Evolutionary conservation across 2,113 vertebrate genomes (phyloP).

Genomic region (Limnothrissa miodon): DNA sequence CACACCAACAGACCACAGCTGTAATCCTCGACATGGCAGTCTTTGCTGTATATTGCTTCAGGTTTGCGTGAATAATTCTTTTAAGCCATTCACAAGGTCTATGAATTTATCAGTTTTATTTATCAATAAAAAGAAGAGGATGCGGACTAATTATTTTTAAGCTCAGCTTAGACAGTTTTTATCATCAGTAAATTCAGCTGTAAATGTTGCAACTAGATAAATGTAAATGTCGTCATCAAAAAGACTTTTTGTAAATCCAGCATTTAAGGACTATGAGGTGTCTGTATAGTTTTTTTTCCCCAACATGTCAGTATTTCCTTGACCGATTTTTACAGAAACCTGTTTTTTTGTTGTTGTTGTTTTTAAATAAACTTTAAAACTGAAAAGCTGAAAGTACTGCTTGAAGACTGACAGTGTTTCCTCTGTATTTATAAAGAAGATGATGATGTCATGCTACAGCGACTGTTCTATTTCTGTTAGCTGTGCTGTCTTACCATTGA

Average conservation of each 20-base stretch:
- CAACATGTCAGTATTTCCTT: neutral
- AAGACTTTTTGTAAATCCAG: neutral
- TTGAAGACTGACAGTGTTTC: neutral
- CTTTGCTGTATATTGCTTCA: neutral
- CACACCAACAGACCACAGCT: neutral
- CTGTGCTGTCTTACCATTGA: neutral
- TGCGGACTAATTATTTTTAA: no score
- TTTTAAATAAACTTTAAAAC: slow-evolving; percentile 7
- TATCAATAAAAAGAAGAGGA: no score
- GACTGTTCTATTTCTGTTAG: neutral
- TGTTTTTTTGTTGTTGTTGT: neutral
- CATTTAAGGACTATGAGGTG: neutral
- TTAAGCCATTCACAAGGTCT: no score
- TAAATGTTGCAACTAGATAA: slow-evolving; percentile 5
- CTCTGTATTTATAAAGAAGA: neutral
- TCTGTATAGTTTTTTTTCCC: neutral
- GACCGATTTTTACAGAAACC: neutral
- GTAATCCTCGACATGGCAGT: no score
- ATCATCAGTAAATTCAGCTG: neutral
- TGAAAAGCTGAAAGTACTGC: neutral
- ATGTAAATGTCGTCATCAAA: neutral
- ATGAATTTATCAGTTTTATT: no score
- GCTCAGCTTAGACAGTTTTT: neutral
- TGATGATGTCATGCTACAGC: neutral
- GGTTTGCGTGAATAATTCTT: no score